These are phyloP conservation scores for Fistularia tabacaria DNA, from an alignment of 2,797 vertebrate species.

Conservation along the genomic window DNA sequence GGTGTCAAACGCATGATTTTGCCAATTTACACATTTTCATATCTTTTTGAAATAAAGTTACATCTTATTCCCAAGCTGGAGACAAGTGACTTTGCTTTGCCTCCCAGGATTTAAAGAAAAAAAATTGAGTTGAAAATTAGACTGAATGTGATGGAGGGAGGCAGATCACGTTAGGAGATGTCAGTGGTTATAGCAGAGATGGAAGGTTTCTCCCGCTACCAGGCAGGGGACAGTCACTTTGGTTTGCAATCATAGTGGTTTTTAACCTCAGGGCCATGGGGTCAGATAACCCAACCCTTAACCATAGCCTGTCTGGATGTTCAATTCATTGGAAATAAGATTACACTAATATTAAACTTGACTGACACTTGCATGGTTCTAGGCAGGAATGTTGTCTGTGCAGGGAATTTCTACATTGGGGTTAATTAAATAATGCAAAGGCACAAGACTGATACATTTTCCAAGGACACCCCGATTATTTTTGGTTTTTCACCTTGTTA, in stretches of 20 bases:
- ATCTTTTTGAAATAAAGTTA: constrained; percentile 58
- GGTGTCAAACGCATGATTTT: no score
- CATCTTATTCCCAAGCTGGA: constrained; percentile 35
- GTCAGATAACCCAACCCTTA: constrained; percentile 44
- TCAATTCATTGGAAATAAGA: constrained; percentile 58
- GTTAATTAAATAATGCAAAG: constrained; percentile 32
- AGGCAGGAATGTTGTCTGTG: constrained; percentile 27
- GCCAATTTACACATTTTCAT: constrained; percentile 49
- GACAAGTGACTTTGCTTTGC: constrained; percentile 48
- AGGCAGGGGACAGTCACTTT: constrained; percentile 69
- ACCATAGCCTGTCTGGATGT: constrained; percentile 54
- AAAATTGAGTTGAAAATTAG: constrained; percentile 35
- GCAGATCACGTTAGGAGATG: constrained; percentile 67
- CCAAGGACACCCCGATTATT: constrained; percentile 7
- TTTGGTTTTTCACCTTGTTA: neutral
- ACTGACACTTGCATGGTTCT: constrained; percentile 33
- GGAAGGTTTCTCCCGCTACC: constrained; percentile 55
- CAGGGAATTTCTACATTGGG: constrained; percentile 23
- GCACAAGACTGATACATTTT: constrained; percentile 9
- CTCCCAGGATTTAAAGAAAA: constrained; percentile 32
- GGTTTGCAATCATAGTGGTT: constrained; percentile 62
- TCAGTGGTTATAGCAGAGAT: constrained; percentile 66
- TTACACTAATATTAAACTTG: constrained; percentile 48
- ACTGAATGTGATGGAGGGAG: constrained; percentile 30
- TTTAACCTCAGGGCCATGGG: constrained; percentile 61